Conservation (phyloP, 2,797 vertebrate genomes). For the Gobio occitaniae region DNA sequence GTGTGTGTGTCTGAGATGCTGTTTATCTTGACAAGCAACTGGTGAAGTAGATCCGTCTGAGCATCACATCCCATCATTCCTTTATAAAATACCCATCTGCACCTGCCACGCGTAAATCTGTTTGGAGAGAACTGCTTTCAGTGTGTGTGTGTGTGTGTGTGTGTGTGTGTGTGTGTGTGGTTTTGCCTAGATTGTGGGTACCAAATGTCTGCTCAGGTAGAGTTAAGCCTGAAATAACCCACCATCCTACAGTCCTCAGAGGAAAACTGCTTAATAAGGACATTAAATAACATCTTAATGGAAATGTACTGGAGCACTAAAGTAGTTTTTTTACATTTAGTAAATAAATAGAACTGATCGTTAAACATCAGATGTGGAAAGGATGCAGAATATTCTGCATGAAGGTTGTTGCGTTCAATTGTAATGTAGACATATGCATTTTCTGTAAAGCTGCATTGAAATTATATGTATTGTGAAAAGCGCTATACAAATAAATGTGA, state of each 20-base stretch:
- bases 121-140: background rate
- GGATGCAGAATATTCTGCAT: background rate
- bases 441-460: too few species aligned
- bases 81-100: conserved; percentile 21
- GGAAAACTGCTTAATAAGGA: background rate
- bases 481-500: too few species aligned
- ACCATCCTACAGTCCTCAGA: background rate
- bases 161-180: background rate
- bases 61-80: conserved; percentile 12
- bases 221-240: background rate
- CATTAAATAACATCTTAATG: background rate
- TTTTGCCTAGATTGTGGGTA: background rate
- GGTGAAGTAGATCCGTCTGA: background rate
- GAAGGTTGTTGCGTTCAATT: background rate
- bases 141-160: background rate
- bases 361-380: background rate
- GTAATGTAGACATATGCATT: too few species aligned
- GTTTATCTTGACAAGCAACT: conserved; percentile 41
- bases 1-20: background rate
- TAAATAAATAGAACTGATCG: background rate
- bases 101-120: background rate
- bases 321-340: conserved; percentile 13
- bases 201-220: background rate
- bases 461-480: too few species aligned
- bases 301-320: too few species aligned